Base-by-base conservation (phyloP, 2,888 invertebrate species). In the Campopleginae sp. region DNA sequence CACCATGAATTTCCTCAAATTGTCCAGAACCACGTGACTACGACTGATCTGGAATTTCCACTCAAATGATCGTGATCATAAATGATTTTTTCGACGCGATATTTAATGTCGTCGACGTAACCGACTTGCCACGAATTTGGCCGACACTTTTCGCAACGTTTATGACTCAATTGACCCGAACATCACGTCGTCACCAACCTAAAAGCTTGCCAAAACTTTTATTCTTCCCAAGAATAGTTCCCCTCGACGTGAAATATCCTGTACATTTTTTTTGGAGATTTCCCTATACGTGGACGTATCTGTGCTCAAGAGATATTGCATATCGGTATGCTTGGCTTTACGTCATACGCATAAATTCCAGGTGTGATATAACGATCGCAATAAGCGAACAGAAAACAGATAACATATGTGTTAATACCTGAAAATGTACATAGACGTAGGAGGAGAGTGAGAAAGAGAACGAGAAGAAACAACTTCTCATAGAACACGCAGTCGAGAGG, bases 401-500 rank as follows among this genome's bases (percentile, higher is more conserved):
- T 19, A 74, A 74, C 1, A n/a, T 23, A 42, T 27, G 19, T 27
- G 17, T 38, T 6, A 38, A 54, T 14, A 23, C 4, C 7, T 10
- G 38, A 38, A 54, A 17, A 72, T n/a, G 31, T 70, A 70, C 14
- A 38, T n/a, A 68, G 31, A 17, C 33, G 65, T 27, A 19, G 10
- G 61, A 51, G 76, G 38, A 46, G 54, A 66, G 31, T 44, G 17
- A 63, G 42, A 42, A 44, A 54, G 75, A 72, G 58, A 72, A 14
- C 46, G 68, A 48, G 51, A n/a, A 44, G 58, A 61, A 61, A 10
- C 58, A 72, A 74, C 72, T 61, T 66, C 72, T 54, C 48, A 31
- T 54, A 71, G 71, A 76, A 74, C 79, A 74, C 68, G n/a, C n/a
- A 72, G 65, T 42, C 33, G 71, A 84, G 80, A 81, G 82, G 77